phyloP scores from a whole-genome alignment of 2,888 invertebrate species.

The Neria commutata region DNA sequence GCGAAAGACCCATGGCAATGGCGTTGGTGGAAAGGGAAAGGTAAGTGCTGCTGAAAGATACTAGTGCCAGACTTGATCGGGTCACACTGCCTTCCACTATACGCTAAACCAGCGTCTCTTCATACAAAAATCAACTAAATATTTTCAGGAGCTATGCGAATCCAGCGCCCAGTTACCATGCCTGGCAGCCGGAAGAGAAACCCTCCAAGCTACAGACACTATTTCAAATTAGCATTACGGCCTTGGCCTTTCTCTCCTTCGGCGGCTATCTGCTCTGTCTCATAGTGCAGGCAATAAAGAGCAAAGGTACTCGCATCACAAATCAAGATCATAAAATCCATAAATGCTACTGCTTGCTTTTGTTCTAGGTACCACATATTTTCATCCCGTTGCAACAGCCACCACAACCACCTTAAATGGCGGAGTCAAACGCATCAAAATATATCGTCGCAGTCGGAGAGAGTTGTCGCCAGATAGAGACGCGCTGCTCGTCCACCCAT shows the following conservation, averaged over 20 bases:
- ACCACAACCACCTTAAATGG: conserved; percentile 41
- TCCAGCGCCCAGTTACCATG: conserved; percentile 28
- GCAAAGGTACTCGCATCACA: conserved; percentile 67
- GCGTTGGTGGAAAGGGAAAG: conserved; percentile 51
- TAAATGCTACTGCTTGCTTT: too few relatives aligned
- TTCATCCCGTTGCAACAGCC: conserved; percentile 54
- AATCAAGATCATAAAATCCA: conserved; percentile 8
- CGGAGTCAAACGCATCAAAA: conserved; percentile 56
- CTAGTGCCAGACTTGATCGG: too few relatives aligned
- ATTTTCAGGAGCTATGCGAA: too few relatives aligned
- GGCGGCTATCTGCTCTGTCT: conserved; percentile 82
- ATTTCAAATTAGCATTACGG: conserved; percentile 79
- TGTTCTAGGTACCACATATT: conserved; percentile 60
- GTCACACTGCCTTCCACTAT: too few relatives aligned
- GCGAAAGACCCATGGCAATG: conserved; percentile 38
- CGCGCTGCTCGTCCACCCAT: not conserved
- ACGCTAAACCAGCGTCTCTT: too few relatives aligned
- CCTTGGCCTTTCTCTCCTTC: conserved; percentile 81
- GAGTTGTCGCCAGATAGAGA: conserved; percentile 15
- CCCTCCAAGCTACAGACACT: conserved; percentile 74
- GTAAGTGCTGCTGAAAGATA: too few relatives aligned
- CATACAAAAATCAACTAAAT: too few relatives aligned
- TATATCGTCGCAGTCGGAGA: conserved; percentile 52
- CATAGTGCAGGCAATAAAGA: conserved; percentile 76
- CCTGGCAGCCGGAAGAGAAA: conserved; percentile 61